Evolutionary conservation across 2,797 vertebrate species (phyloP).

Genomic region (Alcedo quadribrachys): DNA sequence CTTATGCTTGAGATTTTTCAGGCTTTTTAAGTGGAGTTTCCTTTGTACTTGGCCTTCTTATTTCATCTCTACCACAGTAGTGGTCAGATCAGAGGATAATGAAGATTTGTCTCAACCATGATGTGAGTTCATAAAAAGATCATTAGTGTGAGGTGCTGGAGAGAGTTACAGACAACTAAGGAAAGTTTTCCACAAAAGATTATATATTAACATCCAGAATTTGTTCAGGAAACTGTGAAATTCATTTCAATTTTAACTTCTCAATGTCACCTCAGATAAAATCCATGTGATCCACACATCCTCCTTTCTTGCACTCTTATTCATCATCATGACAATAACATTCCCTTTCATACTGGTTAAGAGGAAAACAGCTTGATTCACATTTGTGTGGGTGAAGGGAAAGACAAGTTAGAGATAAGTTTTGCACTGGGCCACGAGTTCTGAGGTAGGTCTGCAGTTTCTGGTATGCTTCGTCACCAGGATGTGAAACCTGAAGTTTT

Average conservation of each 20-base stretch:
- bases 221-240: neutral
- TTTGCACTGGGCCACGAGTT: neutral
- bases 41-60: slow-evolving; percentile 4
- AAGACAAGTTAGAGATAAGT: neutral
- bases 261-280: neutral
- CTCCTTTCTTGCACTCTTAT: slow-evolving; percentile 19
- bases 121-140: neutral
- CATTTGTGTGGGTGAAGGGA: neutral
- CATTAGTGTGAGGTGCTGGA: neutral
- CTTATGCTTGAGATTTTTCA: neutral
- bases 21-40: neutral
- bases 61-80: neutral
- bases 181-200: neutral
- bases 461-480: neutral
- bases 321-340: slow-evolving; percentile 32
- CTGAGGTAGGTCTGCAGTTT: neutral
- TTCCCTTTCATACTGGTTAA: neutral
- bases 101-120: slow-evolving; percentile 21
- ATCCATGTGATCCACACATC: neutral
- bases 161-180: neutral
- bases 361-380: slow-evolving; percentile 38
- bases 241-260: neutral
- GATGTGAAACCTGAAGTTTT: neutral
- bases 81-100: neutral
- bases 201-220: neutral